Conservation (phyloP, 2,888 invertebrate genomes). For the Pachymerium ferrugineum region DNA sequence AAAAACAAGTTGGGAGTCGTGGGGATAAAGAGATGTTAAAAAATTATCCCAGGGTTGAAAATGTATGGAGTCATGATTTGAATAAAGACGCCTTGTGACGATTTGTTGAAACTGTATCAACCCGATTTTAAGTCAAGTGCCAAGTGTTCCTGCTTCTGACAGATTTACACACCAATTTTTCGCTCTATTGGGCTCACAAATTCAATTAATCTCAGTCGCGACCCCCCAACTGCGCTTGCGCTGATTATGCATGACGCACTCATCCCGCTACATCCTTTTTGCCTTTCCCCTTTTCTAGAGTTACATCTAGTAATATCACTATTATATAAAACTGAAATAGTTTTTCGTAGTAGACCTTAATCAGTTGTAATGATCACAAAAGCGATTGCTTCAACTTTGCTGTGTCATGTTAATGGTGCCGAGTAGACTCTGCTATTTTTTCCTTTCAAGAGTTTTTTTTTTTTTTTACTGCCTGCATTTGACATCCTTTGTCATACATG, state of each 20-base stretch:
- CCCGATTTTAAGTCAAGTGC: background rate
- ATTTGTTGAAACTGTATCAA: background rate
- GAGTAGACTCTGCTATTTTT: background rate
- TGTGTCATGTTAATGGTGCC: background rate
- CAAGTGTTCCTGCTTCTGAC: background rate
- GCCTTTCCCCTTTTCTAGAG: background rate
- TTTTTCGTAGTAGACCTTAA: too few species aligned
- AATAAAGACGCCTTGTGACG: too few species aligned
- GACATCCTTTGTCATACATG: background rate
- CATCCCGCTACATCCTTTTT: background rate
- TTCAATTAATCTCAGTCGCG: background rate
- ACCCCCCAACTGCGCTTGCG: background rate
- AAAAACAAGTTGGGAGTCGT: background rate
- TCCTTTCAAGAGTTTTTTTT: too few species aligned
- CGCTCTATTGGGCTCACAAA: slow-evolving; percentile 16
- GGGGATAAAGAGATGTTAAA: background rate
- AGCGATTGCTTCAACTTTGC: background rate
- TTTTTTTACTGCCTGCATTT: background rate
- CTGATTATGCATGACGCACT: slow-evolving; percentile 8
- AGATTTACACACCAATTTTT: slow-evolving; percentile 24
- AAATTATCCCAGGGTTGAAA: too few species aligned
- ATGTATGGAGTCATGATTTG: too few species aligned
- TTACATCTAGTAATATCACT: too few species aligned
- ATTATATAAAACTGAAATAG: too few species aligned
- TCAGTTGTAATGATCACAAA: too few species aligned